Evolutionary conservation across 2,797 vertebrate genomes (phyloP).

Genomic region (Microhierax caerulescens): DNA sequence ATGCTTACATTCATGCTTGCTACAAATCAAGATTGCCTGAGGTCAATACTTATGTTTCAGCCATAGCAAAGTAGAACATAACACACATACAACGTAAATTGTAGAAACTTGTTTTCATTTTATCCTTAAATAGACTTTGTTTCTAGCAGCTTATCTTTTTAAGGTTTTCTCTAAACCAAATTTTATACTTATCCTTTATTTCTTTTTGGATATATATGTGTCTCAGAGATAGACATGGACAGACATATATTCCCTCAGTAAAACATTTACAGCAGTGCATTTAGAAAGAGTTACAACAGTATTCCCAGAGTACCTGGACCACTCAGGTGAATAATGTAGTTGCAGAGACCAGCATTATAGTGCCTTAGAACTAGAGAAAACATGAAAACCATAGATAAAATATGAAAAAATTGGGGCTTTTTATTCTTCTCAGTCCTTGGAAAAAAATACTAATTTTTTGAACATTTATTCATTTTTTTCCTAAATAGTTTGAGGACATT

Average conservation of each 20-base stretch:
- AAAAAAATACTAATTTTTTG: neutral
- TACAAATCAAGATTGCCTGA: neutral
- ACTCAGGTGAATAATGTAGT: neutral
- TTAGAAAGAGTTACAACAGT: neutral
- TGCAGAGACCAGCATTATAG: neutral
- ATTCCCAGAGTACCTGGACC: neutral
- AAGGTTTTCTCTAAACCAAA: neutral
- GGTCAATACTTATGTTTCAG: neutral
- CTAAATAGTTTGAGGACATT: neutral
- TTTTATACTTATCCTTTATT: neutral
- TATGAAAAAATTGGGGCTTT: neutral
- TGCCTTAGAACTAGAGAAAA: neutral
- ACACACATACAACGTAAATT: neutral
- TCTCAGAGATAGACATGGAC: neutral
- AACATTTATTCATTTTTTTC: neutral
- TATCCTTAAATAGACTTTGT: neutral
- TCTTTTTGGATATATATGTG: neutral
- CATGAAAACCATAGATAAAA: neutral
- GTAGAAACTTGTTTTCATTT: neutral
- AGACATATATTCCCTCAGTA: neutral
- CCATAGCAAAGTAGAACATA: neutral
- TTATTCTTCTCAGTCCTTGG: neutral
- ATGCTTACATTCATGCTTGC: neutral
- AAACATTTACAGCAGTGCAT: neutral
- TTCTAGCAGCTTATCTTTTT: neutral